These are phyloP conservation scores for Epinephelus moara DNA, from an alignment of 2,113 vertebrate species.

Conservation along the genomic window DNA sequence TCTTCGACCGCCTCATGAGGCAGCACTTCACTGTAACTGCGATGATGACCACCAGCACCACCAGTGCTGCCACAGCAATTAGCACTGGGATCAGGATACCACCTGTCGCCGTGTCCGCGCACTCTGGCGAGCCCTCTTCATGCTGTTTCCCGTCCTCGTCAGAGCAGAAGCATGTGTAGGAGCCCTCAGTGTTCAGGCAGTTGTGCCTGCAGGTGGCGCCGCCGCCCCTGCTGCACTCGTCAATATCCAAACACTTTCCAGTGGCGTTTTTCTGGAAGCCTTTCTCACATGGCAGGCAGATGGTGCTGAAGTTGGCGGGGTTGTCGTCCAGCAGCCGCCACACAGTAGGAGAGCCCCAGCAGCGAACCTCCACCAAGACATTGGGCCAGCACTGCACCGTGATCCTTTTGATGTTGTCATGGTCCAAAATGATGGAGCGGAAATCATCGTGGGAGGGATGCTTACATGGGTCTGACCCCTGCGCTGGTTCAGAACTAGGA, in stretches of 20 bases:
- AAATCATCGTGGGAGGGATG: accelerated
- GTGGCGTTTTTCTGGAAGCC: conserved; percentile 49
- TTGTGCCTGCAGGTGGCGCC: conserved; percentile 31
- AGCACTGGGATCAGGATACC: conserved; percentile 67
- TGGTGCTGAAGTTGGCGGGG: conserved; percentile 23
- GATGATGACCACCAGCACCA: conserved; percentile 52
- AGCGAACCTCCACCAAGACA: conserved; percentile 50
- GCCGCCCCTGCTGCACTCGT: conserved; percentile 60
- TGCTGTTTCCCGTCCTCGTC: not conserved
- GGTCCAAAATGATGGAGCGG: conserved; percentile 22
- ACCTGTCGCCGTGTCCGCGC: accelerated
- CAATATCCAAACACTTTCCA: conserved; percentile 66
- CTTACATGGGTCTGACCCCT: not conserved
- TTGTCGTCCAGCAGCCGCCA: conserved; percentile 60
- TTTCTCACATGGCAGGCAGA: conserved; percentile 61
- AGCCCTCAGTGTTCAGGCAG: conserved; percentile 74
- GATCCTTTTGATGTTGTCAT: conserved; percentile 17
- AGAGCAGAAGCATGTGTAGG: conserved; percentile 64
- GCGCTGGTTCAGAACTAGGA: accelerated
- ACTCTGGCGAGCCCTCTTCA: conserved; percentile 6
- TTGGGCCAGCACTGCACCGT: conserved; percentile 65
- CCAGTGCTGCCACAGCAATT: conserved; percentile 62
- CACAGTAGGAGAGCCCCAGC: conserved; percentile 2
- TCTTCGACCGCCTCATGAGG: conserved; percentile 57
- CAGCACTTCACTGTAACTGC: conserved; percentile 72